Conservation (phyloP, 2,888 invertebrate genomes). For the Tipula lateralis region DNA sequence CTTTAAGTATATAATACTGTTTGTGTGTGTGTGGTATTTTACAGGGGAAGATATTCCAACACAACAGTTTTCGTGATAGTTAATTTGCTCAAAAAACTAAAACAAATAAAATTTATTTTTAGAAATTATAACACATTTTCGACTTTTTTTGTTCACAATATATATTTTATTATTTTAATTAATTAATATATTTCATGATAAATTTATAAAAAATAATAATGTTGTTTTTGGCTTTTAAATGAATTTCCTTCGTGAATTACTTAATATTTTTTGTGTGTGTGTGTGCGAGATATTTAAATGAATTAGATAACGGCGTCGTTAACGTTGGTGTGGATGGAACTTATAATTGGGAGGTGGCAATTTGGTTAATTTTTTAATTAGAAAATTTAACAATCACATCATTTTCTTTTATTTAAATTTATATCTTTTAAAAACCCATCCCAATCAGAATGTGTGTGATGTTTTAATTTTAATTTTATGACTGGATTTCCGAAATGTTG, state of each 20-base stretch:
- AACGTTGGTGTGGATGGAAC: background rate
- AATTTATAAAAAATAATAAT: background rate
- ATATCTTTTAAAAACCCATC: background rate
- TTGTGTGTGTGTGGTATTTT: background rate
- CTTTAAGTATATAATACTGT: background rate
- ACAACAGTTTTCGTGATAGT: background rate
- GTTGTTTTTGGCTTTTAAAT: conserved; percentile 24
- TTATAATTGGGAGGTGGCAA: background rate
- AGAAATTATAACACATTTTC: background rate
- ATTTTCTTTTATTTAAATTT: background rate
- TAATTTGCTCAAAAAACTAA: background rate
- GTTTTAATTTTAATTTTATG: background rate
- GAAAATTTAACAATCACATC: background rate
- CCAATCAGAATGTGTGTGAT: background rate
- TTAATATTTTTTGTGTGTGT: background rate
- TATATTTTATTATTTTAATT: background rate
- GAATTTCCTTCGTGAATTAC: conserved; percentile 24
- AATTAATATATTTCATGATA: conserved; percentile 9
- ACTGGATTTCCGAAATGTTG: background rate
- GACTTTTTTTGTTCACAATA: background rate
- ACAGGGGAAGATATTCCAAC: background rate
- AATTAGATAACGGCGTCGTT: background rate
- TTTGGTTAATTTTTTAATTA: background rate
- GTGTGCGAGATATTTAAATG: background rate
- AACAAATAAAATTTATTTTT: conserved; percentile 1